Base-by-base conservation (phyloP, 2,888 invertebrate species). In the Julus scanicus region DNA sequence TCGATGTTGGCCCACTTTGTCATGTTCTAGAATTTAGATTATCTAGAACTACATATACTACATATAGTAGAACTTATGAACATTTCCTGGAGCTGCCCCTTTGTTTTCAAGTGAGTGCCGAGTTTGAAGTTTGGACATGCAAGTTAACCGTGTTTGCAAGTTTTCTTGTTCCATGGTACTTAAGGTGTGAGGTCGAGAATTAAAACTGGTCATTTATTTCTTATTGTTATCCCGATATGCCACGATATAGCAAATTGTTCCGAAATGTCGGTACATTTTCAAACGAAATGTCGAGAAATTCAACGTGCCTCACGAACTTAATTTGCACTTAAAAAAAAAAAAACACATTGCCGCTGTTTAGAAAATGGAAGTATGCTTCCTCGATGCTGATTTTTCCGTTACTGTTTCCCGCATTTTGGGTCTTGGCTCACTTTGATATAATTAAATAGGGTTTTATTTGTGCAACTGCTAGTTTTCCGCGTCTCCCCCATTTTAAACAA, bases 331-430 rank as follows among this genome's bases (percentile, higher is more conserved):
- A 63, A 63, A 63, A 63, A 17, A 17, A 5, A n/a, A n/a, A 48
- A 5, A 48, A 11, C 48, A 48, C 11, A n/a, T 20, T 3, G 63
- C 63, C 63, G 63, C 63, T n/a, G 6, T n/a, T n/a, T 63, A n/a
- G 17, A n/a, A 17, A 63, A n/a, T 2, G 63, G 15, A 53, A 53
- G 13, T 63, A n/a, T 17, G 63, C n/a, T 63, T 63, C 63, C 63
- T 63, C 53, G n/a, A 63, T 63, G 63, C 63, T 63, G 63, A 63
- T n/a, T 63, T n/a, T 63, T 63, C 63, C 63, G 63, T 63, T 63
- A 63, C 63, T n/a, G 63, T 63, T 63, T 63, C n/a, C n/a, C 13
- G 63, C n/a, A 63, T 63, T 63, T n/a, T 63, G 63, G 3, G 63
- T 17, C n/a, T 63, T 63, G 63, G n/a, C n/a, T 63, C n/a, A 17